Evolutionary conservation across 2,888 invertebrate species (phyloP), one percentile per base, ranked within the genome.

Genomic region (Luperina nickerlii): DNA sequence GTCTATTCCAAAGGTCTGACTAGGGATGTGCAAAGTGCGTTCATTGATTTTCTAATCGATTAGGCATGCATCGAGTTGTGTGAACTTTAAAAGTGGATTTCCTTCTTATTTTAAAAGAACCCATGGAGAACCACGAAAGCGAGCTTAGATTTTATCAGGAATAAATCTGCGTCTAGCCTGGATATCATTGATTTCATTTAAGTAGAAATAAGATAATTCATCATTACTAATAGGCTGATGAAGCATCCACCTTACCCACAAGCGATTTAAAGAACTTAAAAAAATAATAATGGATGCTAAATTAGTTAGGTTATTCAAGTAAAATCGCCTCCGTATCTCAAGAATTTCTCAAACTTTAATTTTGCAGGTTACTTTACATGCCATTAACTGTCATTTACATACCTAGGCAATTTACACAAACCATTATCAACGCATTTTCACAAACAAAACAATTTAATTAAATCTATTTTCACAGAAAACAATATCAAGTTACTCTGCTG

Each of bases 21-120:
- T 45, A 69, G 18, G 5, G 11, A 54, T 42, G 18, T 18, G n/a
- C 48, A 24, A 48, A 60, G 13, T 66, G 20, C 48, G 38, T 9
- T 54, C 32, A 24, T n/a, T 32, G n/a, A 54, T 42, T 83, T 83
- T 75, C 7, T 48, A 54, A 63, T 45, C 9, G 24, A 45, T 73
- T 45, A 67, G 8, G 57, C 18, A 45, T 65, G 8, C 27, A 48
- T 57, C 0, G 24, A 81, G 18, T 63, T 54, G 62, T 5, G 1
- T 27, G 18, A 79, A 24, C 9, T 54, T 32, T 42, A 6, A 15
- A 81, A 27, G n/a, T 48, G 18, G 24, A 20, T 32, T 3, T 67
- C n/a, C 13, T 27, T 32, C 32, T 42, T n/a, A 27, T 54, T 18
- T 24, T 4, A 13, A 24, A 5, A 45, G 13, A 38, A 32, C 32